phyloP scores from a whole-genome alignment of 2,113 vertebrate genomes.

The Pedionomus torquatus region DNA sequence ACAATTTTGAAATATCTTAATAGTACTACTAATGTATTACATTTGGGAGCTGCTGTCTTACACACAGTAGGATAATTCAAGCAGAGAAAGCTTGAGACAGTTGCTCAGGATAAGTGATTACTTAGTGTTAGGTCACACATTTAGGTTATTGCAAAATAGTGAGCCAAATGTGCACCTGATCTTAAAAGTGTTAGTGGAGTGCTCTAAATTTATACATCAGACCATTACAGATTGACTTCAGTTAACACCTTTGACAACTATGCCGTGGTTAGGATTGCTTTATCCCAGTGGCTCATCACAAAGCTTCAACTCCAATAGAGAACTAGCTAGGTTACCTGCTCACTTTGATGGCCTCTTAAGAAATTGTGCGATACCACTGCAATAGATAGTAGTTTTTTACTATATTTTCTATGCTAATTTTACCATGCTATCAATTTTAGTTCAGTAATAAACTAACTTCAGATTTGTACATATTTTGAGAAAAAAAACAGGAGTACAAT shows the following conservation, averaged over 20 bases:
- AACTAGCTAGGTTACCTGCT: neutral
- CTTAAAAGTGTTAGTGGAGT: neutral
- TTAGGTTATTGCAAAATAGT: neutral
- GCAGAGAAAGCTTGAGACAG: neutral
- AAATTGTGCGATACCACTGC: neutral
- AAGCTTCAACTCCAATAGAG: neutral
- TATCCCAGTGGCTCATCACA: neutral
- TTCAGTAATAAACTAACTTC: neutral
- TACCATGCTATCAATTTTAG: neutral
- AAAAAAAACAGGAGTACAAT: neutral
- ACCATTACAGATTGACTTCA: neutral
- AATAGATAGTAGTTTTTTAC: neutral
- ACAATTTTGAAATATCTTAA: neutral
- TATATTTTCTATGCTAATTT: neutral
- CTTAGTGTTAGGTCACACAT: neutral
- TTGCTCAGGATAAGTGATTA: neutral
- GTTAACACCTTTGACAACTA: neutral
- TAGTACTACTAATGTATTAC: neutral
- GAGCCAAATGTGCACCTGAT: neutral
- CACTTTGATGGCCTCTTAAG: neutral
- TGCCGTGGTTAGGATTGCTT: neutral
- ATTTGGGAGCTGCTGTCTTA: neutral
- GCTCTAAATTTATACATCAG: neutral
- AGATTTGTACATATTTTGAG: neutral
- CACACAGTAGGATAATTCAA: neutral